Base-by-base conservation (phyloP, 2,888 invertebrate genomes). In the Lampropteryx suffumata region DNA sequence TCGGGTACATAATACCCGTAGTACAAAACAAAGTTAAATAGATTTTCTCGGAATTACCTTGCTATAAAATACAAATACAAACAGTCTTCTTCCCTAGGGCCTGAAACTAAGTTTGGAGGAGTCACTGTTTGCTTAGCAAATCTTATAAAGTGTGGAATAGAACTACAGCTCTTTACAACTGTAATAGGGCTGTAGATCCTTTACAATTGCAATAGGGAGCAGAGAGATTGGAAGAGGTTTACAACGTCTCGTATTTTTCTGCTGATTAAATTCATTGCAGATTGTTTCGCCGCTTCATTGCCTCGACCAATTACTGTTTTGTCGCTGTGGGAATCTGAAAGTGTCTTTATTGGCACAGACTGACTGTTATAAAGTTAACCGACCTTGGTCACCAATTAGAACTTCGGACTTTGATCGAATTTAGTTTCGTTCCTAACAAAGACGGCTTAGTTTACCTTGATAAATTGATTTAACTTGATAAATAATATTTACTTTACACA, bases 181-280 rank as follows among this genome's bases (percentile, higher is more conserved):
- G 49, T 55, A 50, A 55, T 45, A 40, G 36, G 33, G 26, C 14
- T 43, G 33, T 49, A 41, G 29, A 27, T 48, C 17, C 28, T 27
- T 21, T 17, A 36, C 35, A 48, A 36, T 30, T 30, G 48, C 48
- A 49, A 50, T 48, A 17, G 50, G 33, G 17, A 34, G 32, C 28
- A 27, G 9, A n/a, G 27, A 43, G 32, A 39, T 37, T 42, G 33
- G 14, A 54, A 37, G 17, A 14, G 32, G 54, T 56, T 56, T 50
- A 60, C 35, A 50, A 10, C 48, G 49, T 50, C 56, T 49, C 56
- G 56, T 57, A 61, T 58, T 58, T 61, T 61, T 58, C 54, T 39
- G 10, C 39, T 55, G 57, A 56, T 58, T 53, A 55, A 55, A 58
- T 61, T 58, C 57, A 61, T 61, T 50, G 56, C 50, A 44, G 36